A percentile compares a stretch with the other conserved stretches of the same genome.
phyloP scores from a whole-genome alignment of 1,140 invertebrate species.

The Drosophila sp. region DNA sequence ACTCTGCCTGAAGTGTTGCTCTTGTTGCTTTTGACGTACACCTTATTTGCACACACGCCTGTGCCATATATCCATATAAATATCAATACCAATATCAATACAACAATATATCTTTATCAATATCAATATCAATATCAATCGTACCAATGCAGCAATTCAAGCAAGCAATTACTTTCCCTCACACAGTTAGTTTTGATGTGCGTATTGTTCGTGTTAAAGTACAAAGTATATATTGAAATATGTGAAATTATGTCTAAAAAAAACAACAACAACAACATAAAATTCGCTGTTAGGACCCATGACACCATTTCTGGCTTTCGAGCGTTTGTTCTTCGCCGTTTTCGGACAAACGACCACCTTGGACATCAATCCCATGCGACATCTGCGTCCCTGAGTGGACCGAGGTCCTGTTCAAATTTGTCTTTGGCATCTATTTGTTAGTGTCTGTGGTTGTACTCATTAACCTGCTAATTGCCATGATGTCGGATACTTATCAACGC shows the following conservation, averaged over 20 bases:
- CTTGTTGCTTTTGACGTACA: conserved; percentile 70
- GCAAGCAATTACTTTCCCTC: conserved; percentile 24
- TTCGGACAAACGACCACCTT: conserved; percentile 97
- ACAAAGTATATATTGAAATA: background rate
- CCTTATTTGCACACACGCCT: conserved; percentile 70
- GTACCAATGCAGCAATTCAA: conserved; percentile 38
- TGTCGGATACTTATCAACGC: conserved; percentile 99
- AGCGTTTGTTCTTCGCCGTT: conserved; percentile 98
- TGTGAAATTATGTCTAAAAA: background rate
- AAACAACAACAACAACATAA: conserved; percentile 24
- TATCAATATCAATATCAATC: background rate
- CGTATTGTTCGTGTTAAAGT: conserved; percentile 14
- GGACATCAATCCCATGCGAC: conserved; percentile 90
- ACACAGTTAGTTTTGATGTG: conserved; percentile 29
- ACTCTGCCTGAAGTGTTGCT: conserved; percentile 37
- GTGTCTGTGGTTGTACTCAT: conserved; percentile 98
- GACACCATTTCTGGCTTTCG: conserved; percentile 95
- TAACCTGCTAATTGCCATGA: conserved; percentile 99
- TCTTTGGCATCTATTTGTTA: conserved; percentile 98
- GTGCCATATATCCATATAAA: conserved; percentile 58
- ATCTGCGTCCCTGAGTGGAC: conserved; percentile 89
- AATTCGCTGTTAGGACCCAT: conserved; percentile 88
- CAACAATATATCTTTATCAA: conserved; percentile 12
- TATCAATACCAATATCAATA: conserved; percentile 28
- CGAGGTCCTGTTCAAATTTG: conserved; percentile 92